A percentile compares a stretch with the other conserved stretches of the same genome.
Conservation (phyloP, 2,888 invertebrate species). For the Pristionchus japonicus region DNA sequence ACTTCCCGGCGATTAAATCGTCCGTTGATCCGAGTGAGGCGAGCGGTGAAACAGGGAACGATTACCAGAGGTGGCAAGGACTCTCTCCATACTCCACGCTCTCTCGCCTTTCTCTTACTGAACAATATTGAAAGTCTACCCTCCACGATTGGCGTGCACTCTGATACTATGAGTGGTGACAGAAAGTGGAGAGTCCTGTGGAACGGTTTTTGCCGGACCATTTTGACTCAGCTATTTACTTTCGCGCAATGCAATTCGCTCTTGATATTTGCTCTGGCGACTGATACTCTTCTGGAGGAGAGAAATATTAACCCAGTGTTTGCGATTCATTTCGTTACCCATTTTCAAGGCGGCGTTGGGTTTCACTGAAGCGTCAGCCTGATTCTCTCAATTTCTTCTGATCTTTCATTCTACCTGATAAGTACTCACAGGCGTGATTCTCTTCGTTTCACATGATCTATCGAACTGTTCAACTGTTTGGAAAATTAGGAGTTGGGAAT, state of each 20-base stretch:
- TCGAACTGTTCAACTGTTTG: not conserved
- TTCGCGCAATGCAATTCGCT: too few species aligned
- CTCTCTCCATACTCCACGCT: not conserved
- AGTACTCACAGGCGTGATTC: too few species aligned
- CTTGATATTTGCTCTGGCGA: not conserved
- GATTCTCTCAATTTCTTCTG: not conserved
- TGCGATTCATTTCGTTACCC: not conserved
- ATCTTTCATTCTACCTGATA: not conserved
- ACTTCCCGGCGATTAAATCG: not conserved
- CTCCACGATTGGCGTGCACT: too few species aligned
- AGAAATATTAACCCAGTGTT: not conserved
- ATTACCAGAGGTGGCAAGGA: not conserved
- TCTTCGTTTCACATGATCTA: not conserved
- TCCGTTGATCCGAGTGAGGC: not conserved
- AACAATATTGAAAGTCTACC: too few species aligned
- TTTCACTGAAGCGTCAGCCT: not conserved
- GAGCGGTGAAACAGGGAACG: not conserved
- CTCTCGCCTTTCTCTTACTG: not conserved
- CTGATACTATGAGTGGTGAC: too few species aligned
- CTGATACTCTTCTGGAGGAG: not conserved
- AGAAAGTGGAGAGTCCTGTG: too few species aligned
- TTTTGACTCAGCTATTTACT: too few species aligned
- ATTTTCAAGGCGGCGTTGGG: not conserved
- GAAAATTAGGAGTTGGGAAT: not conserved
- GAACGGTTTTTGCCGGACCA: too few species aligned